Evolutionary conservation across 2,113 vertebrate genomes (phyloP), one percentile per base, ranked within the genome.

Genomic region (Austrofundulus limnaeus): DNA sequence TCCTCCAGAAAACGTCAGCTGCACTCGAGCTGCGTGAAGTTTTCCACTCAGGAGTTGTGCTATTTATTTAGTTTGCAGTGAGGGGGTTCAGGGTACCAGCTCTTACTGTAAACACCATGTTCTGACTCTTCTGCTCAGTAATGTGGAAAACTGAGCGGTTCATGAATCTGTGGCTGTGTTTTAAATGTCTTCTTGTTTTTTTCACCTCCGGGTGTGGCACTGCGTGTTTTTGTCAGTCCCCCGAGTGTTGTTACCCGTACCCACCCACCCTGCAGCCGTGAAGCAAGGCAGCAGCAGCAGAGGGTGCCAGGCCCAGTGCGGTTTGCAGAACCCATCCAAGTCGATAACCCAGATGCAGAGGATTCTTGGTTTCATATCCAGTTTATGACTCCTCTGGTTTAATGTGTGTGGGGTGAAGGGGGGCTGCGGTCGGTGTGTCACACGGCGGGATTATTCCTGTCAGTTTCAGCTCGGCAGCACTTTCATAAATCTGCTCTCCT

Each of bases 311-410:
- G 47, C 75, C 59, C 60, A 17, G 59, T 46, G 83, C 48, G 82
- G 79, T 82, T 21, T 21, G 54, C 47, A 31, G n/a, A 73, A 64
- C 21, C 50, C 8, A 4, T 75, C 66, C 65, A 72, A 75, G 66
- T 73, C 56, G n/a, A 80, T 77, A 55, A 62, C 74, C 79, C 85
- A 91, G 75, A 89, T 88, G 88, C 86, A 84, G 80, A 19, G 80
- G 66, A 89, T 91, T 87, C 86, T 86, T 68, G 78, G 66, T 78
- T 83, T 79, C 82, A 72, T 84, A 76, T 63, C 64, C 69, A 72
- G 64, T 88, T 89, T 88, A 84, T 84, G 51, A 87, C 82, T 86
- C 89, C 70, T 78, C 56, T 59, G 72, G 74, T 82, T 88, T 70
- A 83, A 67, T 77, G 67, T 2, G 62, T 55, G 71, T 66, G 77